These are phyloP conservation scores for Ommatoiulus sabulosus DNA, from an alignment of 2,888 invertebrate genomes.

Conservation along the genomic window DNA sequence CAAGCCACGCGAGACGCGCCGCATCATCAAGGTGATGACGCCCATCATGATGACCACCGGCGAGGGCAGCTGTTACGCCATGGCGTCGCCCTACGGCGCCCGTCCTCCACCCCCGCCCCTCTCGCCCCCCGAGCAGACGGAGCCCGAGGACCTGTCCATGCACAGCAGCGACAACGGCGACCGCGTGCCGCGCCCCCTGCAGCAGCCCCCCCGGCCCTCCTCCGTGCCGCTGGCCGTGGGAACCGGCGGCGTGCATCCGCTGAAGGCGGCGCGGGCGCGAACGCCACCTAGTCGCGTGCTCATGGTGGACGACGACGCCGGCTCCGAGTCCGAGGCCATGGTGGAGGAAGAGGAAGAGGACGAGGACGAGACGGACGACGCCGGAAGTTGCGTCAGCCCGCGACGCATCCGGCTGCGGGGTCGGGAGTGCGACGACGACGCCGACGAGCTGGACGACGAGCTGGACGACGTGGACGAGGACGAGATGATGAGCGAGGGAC, in stretches of 20 bases:
- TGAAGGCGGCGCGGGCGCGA: conserved; percentile 58
- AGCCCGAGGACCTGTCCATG: conserved; percentile 90
- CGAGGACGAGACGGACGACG: conserved; percentile 60
- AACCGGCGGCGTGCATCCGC: neutral
- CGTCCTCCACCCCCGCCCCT: conserved; percentile 67
- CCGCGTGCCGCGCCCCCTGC: conserved; percentile 32
- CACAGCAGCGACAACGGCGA: conserved; percentile 60
- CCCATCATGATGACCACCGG: conserved; percentile 64
- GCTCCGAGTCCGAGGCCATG: conserved; percentile 59
- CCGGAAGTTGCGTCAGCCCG: neutral
- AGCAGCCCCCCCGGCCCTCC: conserved; percentile 35
- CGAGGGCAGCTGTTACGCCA: conserved; percentile 32
- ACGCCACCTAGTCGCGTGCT: conserved; percentile 59
- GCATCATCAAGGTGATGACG: conserved; percentile 67
- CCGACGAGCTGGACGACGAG: neutral
- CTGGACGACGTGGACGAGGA: conserved; percentile 6
- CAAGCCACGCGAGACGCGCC: conserved; percentile 71
- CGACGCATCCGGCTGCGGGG: neutral
- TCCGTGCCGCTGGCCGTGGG: conserved; percentile 40
- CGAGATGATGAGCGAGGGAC: conserved; percentile 14
- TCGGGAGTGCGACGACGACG: conserved; percentile 15
- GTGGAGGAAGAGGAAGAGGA: conserved; percentile 60
- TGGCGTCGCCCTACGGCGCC: neutral
- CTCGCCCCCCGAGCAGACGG: conserved; percentile 78
- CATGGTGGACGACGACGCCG: conserved; percentile 57